A percentile compares a stretch with the other conserved stretches of the same genome.
These are phyloP conservation scores for Phortica okadai DNA, from an alignment of 2,888 invertebrate genomes.

Conservation along the genomic window DNA sequence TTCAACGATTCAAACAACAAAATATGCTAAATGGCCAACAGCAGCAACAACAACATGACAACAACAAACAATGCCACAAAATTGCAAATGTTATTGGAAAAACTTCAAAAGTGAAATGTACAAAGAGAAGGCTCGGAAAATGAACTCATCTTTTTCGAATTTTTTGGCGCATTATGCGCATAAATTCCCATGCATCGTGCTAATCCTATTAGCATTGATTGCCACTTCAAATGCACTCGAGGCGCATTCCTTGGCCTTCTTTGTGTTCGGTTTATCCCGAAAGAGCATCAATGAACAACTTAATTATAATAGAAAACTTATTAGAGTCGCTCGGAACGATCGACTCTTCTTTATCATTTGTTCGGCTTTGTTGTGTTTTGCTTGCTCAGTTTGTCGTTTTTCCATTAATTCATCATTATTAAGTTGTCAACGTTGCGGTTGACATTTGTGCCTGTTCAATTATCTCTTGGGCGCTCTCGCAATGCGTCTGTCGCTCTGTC, in stretches of 20 bases:
- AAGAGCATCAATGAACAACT: constrained; percentile 1
- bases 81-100: not conserved
- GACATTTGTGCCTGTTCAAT: constrained; percentile 61
- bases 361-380: constrained; percentile 18
- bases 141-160: not conserved
- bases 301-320: constrained; percentile 59
- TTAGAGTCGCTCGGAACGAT: constrained; percentile 48
- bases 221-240: not conserved
- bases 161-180: not conserved
- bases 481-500: constrained; percentile 9
- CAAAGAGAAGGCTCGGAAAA: not conserved
- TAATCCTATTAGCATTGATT: constrained; percentile 29
- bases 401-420: constrained; percentile 75
- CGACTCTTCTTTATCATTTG: constrained; percentile 3
- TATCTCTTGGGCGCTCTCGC: constrained; percentile 22
- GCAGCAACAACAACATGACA: not conserved
- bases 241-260: not conserved
- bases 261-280: not conserved
- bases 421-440: constrained; percentile 72
- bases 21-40: constrained; percentile 17
- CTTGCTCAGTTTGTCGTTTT: constrained; percentile 57
- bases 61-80: not conserved
- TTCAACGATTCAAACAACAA: constrained; percentile 20
- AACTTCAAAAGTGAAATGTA: not conserved
- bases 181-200: not conserved